phyloP scores from a whole-genome alignment of 92 coral and sea anemone genomes.

The Palythoa heliodiscus region DNA sequence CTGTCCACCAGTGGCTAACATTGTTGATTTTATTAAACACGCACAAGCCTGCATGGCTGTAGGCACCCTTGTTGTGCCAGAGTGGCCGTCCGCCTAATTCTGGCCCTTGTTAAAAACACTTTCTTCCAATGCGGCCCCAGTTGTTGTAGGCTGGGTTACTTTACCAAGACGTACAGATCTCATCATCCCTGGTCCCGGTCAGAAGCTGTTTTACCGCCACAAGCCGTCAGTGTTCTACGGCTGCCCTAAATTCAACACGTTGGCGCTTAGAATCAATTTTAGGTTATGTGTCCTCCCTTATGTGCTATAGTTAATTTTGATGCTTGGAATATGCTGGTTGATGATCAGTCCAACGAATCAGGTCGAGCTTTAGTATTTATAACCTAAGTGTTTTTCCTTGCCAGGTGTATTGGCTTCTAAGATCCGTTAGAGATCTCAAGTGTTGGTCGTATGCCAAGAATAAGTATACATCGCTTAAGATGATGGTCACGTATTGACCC shows the following conservation, averaged over 20 bases:
- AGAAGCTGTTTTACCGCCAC: slow-evolving; percentile 11
- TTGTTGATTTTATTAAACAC: slow-evolving; percentile 45
- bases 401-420: no score
- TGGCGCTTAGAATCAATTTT: slow-evolving; percentile 29
- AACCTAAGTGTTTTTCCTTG: no score
- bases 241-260: slow-evolving; percentile 38
- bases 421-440: no score
- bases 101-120: not conserved
- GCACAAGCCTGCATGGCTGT: not conserved
- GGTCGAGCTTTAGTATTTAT: no score
- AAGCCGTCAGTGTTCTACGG: slow-evolving; percentile 29
- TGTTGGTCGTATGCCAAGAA: no score
- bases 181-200: slow-evolving; percentile 52
- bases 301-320: no score
- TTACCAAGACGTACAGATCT: slow-evolving; percentile 9
- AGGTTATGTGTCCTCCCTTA: not conserved
- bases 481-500: no score
- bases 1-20: slow-evolving; percentile 33
- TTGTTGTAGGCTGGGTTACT: not conserved
- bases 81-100: not conserved
- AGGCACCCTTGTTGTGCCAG: not conserved
- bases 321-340: no score
- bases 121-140: no score
- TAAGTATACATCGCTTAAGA: no score
- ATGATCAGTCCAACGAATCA: no score